Evolutionary conservation across 2,113 vertebrate species (phyloP).

Genomic region (Chelonoidis abingdonii): DNA sequence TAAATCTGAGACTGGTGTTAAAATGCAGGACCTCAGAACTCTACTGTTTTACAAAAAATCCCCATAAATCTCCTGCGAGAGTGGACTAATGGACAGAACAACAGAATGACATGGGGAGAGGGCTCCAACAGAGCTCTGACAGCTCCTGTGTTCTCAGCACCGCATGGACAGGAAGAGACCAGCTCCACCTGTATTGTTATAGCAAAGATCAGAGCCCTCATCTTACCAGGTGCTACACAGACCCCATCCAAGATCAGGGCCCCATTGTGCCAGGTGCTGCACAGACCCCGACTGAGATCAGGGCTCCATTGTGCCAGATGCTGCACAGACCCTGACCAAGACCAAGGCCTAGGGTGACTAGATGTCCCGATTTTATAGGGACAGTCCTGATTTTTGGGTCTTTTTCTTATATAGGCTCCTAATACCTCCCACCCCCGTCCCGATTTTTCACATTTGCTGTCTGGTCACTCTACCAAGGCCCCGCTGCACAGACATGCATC

Average conservation of each 20-base stretch:
- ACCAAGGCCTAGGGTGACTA: too few relatives aligned
- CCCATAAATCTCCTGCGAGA: background rate
- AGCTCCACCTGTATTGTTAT: background rate
- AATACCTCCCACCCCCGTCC: too few relatives aligned
- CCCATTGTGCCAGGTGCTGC: background rate
- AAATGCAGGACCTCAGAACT: background rate
- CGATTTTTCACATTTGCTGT: too few relatives aligned
- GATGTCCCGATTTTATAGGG: too few relatives aligned
- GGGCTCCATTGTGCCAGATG: too few relatives aligned
- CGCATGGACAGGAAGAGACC: background rate
- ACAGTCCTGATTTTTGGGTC: too few relatives aligned
- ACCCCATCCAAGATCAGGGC: background rate
- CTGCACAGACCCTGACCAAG: too few relatives aligned
- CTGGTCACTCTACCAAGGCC: too few relatives aligned
- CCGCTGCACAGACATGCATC: background rate
- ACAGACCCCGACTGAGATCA: background rate
- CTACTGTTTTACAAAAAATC: background rate
- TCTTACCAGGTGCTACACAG: background rate
- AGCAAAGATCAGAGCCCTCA: background rate
- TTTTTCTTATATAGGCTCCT: too few relatives aligned
- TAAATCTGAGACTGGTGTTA: background rate
- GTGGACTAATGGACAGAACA: background rate
- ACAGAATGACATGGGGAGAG: background rate
- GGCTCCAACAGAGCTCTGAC: background rate
- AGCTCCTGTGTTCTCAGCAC: background rate